Base-by-base conservation (phyloP, 2,797 vertebrate species). In the Spondyliosoma cantharus region DNA sequence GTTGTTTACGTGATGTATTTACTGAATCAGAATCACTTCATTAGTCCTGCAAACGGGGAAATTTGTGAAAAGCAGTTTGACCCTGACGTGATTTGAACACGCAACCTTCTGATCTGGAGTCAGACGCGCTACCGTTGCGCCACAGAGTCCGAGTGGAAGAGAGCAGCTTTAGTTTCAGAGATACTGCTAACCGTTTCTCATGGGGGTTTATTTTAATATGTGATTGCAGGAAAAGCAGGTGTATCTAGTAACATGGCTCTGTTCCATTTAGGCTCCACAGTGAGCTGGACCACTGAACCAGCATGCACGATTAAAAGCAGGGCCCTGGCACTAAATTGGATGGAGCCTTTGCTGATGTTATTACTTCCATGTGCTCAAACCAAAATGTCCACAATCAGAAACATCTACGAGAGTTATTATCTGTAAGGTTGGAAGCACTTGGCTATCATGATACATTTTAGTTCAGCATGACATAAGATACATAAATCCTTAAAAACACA, bases 191-290 rank as follows among this genome's bases (percentile, higher is more conserved):
- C 1, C 24, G 25, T 32, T 46, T 16, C 0, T 65, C 42, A 32
- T 0, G 50, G 27, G 2, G 0, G 8, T 22, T 29, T 16, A 1
- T 50, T 43, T 37, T n/a, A 25, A 29, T 20, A 19, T 42, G 62
- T 25, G 53, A 32, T n/a, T 42, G 48, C 58, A 68, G 29, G 56
- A 62, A 25, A 57, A 74, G 32, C 61, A 53, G 17, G 71, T 71
- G 22, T 50, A 45, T 24, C 25, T 22, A 24, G 58, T 42, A 48
- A 27, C 32, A 48, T 13, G 54, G 46, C 42, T 59, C 0, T 4
- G 37, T 52, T 76, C 48, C 57, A 45, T 37, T 59, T 19, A 15
- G 29, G 6, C 46, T 29, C 22, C n/a, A 3, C 5, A 14, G 25
- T 48, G 8, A 67, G 16, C 4, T 27, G 24, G 24, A 22, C 11